Evolutionary conservation across 2,797 vertebrate genomes (phyloP).

Genomic region (Cyprinodon diabolis): DNA sequence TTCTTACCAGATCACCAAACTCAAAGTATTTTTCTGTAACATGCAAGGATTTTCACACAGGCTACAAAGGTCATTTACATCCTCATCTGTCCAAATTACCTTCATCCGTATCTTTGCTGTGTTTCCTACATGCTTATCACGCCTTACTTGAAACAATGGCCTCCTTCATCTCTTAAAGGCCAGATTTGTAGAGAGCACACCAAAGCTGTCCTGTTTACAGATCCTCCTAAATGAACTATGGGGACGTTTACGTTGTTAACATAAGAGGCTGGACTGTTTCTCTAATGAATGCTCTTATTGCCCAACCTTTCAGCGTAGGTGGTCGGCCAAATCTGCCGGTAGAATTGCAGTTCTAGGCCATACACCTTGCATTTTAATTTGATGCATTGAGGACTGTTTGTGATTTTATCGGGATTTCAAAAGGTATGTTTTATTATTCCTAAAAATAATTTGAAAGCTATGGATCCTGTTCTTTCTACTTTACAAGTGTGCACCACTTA

Average conservation of each 20-base stretch:
- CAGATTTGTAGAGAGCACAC: not conserved
- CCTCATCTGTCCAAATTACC: not conserved
- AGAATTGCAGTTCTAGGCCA: not conserved
- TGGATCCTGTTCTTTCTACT: too few relatives aligned
- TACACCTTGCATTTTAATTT: not conserved
- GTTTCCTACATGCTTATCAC: not conserved
- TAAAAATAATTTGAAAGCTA: not conserved
- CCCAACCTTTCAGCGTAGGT: not conserved
- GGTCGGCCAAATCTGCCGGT: not conserved
- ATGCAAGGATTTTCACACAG: not conserved
- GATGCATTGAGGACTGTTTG: not conserved
- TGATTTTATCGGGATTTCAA: not conserved
- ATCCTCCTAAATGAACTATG: not conserved
- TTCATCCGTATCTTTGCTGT: not conserved
- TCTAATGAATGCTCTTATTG: not conserved
- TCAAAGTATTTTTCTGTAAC: not conserved
- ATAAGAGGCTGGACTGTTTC: not conserved
- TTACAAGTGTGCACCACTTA: not conserved
- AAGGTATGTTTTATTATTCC: not conserved
- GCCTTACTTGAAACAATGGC: not conserved
- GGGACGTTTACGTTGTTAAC: not conserved
- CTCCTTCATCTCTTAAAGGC: not conserved
- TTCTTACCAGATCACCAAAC: not conserved
- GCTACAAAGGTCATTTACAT: not conserved
- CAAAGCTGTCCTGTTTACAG: not conserved